Evolutionary conservation across 2,888 invertebrate species (phyloP).

Genomic region (Agonum fuliginosum): DNA sequence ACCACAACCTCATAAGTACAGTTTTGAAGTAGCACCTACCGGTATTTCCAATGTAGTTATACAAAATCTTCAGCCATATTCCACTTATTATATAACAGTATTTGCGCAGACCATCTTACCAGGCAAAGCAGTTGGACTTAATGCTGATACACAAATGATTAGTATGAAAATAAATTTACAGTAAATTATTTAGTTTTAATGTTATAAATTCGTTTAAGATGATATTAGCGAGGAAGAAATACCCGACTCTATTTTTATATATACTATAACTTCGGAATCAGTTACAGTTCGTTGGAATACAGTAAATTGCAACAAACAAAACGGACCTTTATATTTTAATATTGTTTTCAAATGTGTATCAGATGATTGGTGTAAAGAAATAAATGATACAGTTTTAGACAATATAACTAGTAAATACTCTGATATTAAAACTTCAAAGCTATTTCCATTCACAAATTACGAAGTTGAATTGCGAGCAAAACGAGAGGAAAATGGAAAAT

Average conservation of each 20-base stretch:
- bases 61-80: slow-evolving; percentile 1
- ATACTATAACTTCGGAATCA: background rate
- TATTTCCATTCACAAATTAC: slow-evolving; percentile 38
- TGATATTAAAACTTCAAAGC: background rate
- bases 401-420: background rate
- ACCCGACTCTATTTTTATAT: background rate
- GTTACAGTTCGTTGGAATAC: slow-evolving; percentile 8
- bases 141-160: background rate
- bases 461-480: slow-evolving; percentile 9
- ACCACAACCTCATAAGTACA: background rate
- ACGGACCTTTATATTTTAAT: slow-evolving; percentile 39
- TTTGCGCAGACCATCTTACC: slow-evolving; percentile 6
- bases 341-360: slow-evolving; percentile 1
- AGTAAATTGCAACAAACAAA: slow-evolving; percentile 34
- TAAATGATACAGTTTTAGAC: background rate
- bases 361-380: slow-evolving; percentile 28
- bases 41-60: background rate
- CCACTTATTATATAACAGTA: background rate
- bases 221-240: slow-evolving; percentile 24
- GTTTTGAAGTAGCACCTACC: background rate
- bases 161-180: slow-evolving; percentile 3
- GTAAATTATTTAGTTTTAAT: background rate
- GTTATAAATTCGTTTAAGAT: background rate
- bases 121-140: background rate
- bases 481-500: background rate